These are phyloP conservation scores for Heliconius congener DNA, from an alignment of 1,140 invertebrate genomes.

Conservation along the genomic window DNA sequence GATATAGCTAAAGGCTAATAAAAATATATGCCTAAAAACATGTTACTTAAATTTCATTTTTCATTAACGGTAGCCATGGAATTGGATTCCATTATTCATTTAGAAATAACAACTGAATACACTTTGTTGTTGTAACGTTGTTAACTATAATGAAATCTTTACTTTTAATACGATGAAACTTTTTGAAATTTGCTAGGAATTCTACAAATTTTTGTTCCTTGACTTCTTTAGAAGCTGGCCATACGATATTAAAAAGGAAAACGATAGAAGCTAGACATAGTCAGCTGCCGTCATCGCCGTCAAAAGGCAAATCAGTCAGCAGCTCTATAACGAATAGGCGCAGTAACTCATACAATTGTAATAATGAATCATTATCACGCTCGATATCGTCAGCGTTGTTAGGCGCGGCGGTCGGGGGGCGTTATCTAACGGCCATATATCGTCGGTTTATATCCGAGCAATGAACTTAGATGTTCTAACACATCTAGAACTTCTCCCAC, in stretches of 20 bases:
- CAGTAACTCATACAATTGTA: conserved; percentile 40
- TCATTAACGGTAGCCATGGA: no score
- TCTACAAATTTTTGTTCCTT: background rate
- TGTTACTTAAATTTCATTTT: no score
- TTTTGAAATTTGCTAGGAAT: background rate
- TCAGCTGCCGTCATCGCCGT: background rate
- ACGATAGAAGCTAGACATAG: background rate
- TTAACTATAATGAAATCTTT: no score
- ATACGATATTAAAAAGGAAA: background rate
- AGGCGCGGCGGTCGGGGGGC: background rate
- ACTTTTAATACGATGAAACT: no score
- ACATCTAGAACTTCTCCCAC: background rate
- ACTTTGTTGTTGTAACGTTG: no score
- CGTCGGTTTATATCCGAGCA: conserved; percentile 33
- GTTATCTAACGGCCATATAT: conserved; percentile 31
- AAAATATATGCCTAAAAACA: no score
- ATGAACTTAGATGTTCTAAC: conserved; percentile 32
- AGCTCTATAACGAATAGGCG: background rate
- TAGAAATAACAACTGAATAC: no score
- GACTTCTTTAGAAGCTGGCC: background rate
- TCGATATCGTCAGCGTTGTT: conserved; percentile 2
- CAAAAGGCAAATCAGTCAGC: background rate
- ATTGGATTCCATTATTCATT: no score
- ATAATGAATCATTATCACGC: conserved; percentile 39
- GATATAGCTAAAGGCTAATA: no score